Base-by-base conservation (phyloP, 1,140 invertebrate genomes). In the Polypedilum vanderplanki region DNA sequence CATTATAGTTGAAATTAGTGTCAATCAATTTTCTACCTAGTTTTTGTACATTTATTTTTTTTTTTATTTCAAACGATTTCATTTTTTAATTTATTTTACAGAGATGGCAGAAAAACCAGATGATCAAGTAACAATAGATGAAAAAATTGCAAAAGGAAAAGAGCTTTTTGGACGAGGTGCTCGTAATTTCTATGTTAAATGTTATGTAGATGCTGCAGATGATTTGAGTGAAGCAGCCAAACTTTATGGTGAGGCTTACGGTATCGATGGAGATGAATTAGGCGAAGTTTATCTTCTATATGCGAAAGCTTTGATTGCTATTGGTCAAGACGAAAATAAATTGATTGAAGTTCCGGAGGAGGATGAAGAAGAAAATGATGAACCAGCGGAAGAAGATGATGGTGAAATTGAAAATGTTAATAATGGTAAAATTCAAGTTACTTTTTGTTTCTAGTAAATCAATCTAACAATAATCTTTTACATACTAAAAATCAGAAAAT, bases 221-320 rank as follows among this genome's bases (percentile, higher is more conserved):
- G 86, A 89, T 22, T 84, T 93, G 10, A 88, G 90, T 74, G 87
- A 91, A 79, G 90, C 91, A 1, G 91, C 90, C 78, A 83, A 87
- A 76, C 77, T 91, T 12, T 84, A 91, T 73, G 85, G 84, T 8
- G 81, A 86, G 20, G 81, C 88, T 17, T 88, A 90, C 82, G 92
- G 92, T 4, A 90, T 92, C 75, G 83, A 87, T 20, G 88, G 87
- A 1, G 85, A 88, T 76, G 90, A 93, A 79, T 87, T 90, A 79
- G 92, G 87, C 7, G 92, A 93, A 74, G 89, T 89, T 1, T 92
- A 93, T 80, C 87, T 91, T 76, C 85, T 88, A 76, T 83, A 83
- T 78, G 81, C 80, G 18, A 83, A 83, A 78, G 88, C 93, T 0
- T 81, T 95, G 40, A 84, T 94, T 20, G 90, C 91, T 74, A 80